Base-by-base conservation (phyloP, 2,113 vertebrate genomes). In the Cephalophus harveyi region DNA sequence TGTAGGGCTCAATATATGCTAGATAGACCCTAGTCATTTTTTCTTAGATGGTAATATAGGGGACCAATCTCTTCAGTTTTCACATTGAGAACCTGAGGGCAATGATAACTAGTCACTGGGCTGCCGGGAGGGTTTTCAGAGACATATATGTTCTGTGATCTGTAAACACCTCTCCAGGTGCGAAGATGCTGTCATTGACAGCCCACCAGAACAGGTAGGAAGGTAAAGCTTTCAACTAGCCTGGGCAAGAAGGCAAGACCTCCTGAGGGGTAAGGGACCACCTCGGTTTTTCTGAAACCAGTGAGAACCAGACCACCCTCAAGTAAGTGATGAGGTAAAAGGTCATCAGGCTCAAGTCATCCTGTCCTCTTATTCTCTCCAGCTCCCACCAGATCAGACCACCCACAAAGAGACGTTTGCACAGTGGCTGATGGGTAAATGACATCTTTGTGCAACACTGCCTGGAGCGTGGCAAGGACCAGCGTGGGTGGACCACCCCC, bases 221-320 rank as follows among this genome's bases (percentile, higher is more conserved):
- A 76, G 46, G 2, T 4, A 12, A 48, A 48, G n/a, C 93, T 87
- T 85, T 30, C 54, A 84, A 90, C 40, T 14, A 43, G 43, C 19
- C 40, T 52, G 27, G 59, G 88, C 28, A 36, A 74, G 62, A 82
- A 91, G 87, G 60, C 52, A 57, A 79, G 81, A 33, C 23, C 14
- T 85, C 33, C 12, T 3, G 1, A 27, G 7, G 16, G 55, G 6
- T 33, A 23, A 67, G 71, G 30, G 81, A 67, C 95, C 62, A 74
- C 89, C 21, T 2, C 40, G 62, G 92, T 27, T 78, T 90, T 86
- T 89, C 74, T 83, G n/a, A 85, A 86, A 59, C 59, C 48, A 5
- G 5, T 28, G 89, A 83, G 71, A 93, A 55, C 87, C n/a, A 96
- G 96, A 90, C 91, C 93, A 85, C 97, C 86, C 46, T 81, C 83